Conservation (phyloP, 2,888 invertebrate genomes). For the Dynastes tityus region DNA sequence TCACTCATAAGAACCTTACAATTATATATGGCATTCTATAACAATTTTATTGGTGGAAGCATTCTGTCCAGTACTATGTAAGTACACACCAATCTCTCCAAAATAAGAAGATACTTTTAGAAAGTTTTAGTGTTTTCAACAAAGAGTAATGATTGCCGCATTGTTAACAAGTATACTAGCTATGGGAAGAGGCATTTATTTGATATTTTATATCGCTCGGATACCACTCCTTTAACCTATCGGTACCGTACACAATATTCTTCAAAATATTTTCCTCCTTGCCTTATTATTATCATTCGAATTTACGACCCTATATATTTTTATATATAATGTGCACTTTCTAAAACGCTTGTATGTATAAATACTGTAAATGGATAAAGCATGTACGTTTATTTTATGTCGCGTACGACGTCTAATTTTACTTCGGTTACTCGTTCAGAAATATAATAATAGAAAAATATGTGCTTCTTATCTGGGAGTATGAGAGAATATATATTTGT, state of each 20-base stretch:
- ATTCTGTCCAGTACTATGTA: too few species aligned
- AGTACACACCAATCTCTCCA: not conserved
- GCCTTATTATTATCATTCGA: conserved; percentile 25
- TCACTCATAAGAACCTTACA: too few species aligned
- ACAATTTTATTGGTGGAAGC: too few species aligned
- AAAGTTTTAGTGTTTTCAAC: conserved; percentile 50
- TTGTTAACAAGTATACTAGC: conserved; percentile 37
- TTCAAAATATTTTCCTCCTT: conserved; percentile 30
- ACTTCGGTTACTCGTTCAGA: not conserved
- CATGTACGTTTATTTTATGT: not conserved
- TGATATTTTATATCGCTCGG: conserved; percentile 42
- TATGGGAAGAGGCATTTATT: conserved; percentile 19
- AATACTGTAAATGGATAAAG: conserved; percentile 6
- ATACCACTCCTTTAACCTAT: conserved; percentile 40
- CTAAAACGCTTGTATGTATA: conserved; percentile 14
- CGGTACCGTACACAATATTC: conserved; percentile 37
- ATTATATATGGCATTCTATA: too few species aligned
- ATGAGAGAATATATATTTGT: not conserved
- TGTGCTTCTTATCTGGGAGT: not conserved
- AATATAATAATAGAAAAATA: too few species aligned
- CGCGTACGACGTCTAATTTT: conserved; percentile 14
- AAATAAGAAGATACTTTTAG: conserved; percentile 38
- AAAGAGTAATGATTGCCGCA: conserved; percentile 45
- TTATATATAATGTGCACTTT: conserved; percentile 27
- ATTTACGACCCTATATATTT: conserved; percentile 42